Conservation (phyloP, 1,140 invertebrate species). For the Drosophila pallidifrons region DNA sequence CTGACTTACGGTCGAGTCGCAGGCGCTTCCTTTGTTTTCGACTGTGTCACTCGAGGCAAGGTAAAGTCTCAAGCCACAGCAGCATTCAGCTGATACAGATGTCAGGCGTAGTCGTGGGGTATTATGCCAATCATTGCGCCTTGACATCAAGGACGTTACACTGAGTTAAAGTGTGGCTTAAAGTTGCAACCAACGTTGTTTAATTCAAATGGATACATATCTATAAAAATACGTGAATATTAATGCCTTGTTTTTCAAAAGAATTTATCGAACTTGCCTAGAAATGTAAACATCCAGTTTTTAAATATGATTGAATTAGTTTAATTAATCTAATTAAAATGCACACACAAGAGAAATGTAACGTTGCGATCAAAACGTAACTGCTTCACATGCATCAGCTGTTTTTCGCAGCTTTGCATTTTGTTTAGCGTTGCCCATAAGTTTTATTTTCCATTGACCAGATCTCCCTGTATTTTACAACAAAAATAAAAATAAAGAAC, state of each 20-base stretch:
- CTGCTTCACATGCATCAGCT: neutral
- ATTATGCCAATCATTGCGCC: neutral
- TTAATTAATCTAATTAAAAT: no score
- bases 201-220: no score
- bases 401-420: neutral
- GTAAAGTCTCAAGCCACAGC: neutral
- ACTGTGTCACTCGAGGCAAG: neutral
- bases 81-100: slow-evolving; percentile 1
- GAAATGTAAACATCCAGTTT: no score
- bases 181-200: neutral
- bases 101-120: neutral
- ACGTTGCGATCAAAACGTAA: neutral
- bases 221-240: no score
- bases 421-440: slow-evolving; percentile 7
- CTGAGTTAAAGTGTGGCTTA: neutral
- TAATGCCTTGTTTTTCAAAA: no score
- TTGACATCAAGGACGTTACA: neutral
- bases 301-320: no score
- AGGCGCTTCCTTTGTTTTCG: neutral
- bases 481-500: neutral
- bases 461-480: neutral
- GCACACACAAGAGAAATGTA: neutral
- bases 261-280: no score
- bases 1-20: neutral
- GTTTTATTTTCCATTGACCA: neutral